A percentile compares a stretch with the other conserved stretches of the same genome.
Evolutionary conservation across 2,888 invertebrate species (phyloP).

Genomic region (Stenurella melanura): DNA sequence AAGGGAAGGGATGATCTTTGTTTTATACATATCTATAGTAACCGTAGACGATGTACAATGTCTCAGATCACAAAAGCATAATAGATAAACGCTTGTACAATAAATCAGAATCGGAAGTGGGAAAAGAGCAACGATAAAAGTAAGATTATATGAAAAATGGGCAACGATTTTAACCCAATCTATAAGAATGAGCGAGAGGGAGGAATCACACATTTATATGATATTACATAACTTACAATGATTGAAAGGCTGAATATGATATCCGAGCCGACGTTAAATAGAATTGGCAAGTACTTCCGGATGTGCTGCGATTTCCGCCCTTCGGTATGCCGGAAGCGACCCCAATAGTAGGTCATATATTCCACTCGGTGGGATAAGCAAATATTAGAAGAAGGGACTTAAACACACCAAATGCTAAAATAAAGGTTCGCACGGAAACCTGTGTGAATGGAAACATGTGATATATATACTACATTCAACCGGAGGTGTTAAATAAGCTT

Average conservation of each 20-base stretch:
- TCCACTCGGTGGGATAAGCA: conserved; percentile 62
- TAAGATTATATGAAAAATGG: conserved; percentile 11
- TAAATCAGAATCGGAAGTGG: conserved; percentile 10
- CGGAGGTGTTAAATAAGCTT: background rate
- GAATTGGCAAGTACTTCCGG: conserved; percentile 66
- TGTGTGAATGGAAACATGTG: conserved; percentile 12
- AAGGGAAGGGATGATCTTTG: background rate
- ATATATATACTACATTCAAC: background rate
- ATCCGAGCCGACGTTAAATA: conserved; percentile 44
- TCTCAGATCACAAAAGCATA: background rate
- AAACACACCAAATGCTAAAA: conserved; percentile 44
- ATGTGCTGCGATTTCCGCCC: conserved; percentile 63
- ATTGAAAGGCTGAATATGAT: conserved; percentile 41
- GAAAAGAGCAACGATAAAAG: conserved; percentile 20
- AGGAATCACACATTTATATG: conserved; percentile 5
- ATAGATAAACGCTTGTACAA: background rate
- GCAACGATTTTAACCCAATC: conserved; percentile 2
- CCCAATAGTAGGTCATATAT: conserved; percentile 63
- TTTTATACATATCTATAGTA: background rate
- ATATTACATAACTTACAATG: conserved; percentile 32
- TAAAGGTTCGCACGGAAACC: conserved; percentile 51
- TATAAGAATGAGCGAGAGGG: conserved; percentile 8
- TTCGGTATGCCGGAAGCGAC: conserved; percentile 59
- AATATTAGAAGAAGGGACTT: conserved; percentile 56
- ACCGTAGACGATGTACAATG: background rate